Evolutionary conservation across 2,797 vertebrate species (phyloP), one percentile per base, ranked within the genome.

Genomic region (Pitangus sulphuratus): DNA sequence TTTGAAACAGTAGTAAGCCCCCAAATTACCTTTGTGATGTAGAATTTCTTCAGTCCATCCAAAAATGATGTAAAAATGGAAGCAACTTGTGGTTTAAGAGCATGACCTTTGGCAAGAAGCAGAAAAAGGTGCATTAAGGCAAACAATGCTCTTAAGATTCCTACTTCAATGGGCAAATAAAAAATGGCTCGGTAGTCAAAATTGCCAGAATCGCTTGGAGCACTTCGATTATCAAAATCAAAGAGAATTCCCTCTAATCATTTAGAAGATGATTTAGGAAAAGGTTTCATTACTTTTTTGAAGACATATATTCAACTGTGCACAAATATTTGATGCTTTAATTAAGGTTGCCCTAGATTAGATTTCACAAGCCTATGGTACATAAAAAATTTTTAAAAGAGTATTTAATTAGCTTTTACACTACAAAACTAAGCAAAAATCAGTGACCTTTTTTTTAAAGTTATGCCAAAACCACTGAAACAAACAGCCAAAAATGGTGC

Each of bases 1-100:
- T 45, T 69, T 33, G 35, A 83, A 84, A 44, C 10, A 58, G 25
- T 61, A 69, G 54, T 51, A 89, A 87, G 25, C 22, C 12, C 51
- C 64, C 40, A 87, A 97, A 82, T 97, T 98, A 99, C 99, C 99
- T 99, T 99, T 85, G 99, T 99, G 98, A 99, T 99, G 98, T 99
- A 99, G 98, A 99, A 99, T 95, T 98, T 99, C 98, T 99, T 99
- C 98, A 99, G 96, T 66, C 99, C 99, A 48, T 99, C 99, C 98
- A 99, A 97, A 98, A 99, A 99, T 30, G 99, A 99, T 26, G 99
- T 99, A 98, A 99, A 99, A 97, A 99, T 98, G 79, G 99, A 99
- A 88, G 99, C 99, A 97, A 99, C 99, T 98, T 99, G 99, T 97
- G 99, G 99, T 98, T 99, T 99, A 97, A 99, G 99, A 93, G 99